Base-by-base conservation (phyloP, 2,888 invertebrate species). In the Dexiosoma caninum region DNA sequence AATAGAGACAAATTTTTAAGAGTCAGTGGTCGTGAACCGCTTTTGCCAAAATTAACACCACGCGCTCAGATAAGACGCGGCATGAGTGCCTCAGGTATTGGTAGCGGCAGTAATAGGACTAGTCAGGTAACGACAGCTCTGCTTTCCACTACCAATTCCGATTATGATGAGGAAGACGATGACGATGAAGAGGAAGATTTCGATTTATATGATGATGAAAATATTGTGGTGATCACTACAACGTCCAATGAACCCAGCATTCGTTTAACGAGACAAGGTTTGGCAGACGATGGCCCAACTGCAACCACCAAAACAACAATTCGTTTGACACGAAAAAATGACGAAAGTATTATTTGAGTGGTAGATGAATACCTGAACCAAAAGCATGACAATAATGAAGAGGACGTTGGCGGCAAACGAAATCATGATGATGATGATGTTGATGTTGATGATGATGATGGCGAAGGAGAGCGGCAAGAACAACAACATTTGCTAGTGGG, bases 111-210 rank as follows among this genome's bases (percentile, higher is more conserved):
- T 2, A 85, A 86, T 19, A 92, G 92, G 81, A 91, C 93, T 88
- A 93, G 93, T 9, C 89, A 87, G 81, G 88, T 89, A 9, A 90
- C 90, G 27, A 91, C 93, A 0, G 92, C 92, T 0, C 89, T 94
- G 10, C 92, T 95, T 80, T 92, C 93, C 75, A 93, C 93, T 55
- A 93, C 94, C 3, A 92, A 92, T 75, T 88, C 88, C 19, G 92
- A 92, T 74, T 91, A 91, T 16, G 86, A 86, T 76, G 86, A 89
- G 40, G 89, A 89, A 14, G 55, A 69, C 6, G 69, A 70, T 27
- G 70, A 70, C 44, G 89, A 89, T 37, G 60, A 72, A 16, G 71
- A 72, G 21, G 71, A 72, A 81, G 90, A 90, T 84, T 89, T 90
- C 62, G 90, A 90, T 83, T 86, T 89, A 78, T 90, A 90, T 74